A percentile compares a stretch with the other conserved stretches of the same genome.
Conservation (phyloP, 92 coral and sea anemone species). For the Muricea muricata region DNA sequence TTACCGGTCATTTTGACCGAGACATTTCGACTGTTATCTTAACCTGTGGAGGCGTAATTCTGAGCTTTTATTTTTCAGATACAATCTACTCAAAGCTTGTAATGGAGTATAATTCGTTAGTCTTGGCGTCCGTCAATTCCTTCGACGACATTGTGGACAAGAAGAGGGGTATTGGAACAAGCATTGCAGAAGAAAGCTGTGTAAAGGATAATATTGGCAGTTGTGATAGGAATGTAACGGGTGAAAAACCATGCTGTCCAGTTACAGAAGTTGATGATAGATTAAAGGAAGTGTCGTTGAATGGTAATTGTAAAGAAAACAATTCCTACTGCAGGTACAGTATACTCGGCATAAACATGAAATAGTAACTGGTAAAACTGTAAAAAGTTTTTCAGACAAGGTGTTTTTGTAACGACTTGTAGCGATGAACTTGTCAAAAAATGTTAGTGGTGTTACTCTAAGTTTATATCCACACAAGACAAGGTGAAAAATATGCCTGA, state of each 20-base stretch:
- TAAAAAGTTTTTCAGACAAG: too few species aligned
- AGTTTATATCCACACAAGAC: too few species aligned
- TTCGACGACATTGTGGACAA: not conserved
- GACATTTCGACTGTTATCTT: too few species aligned
- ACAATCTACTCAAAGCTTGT: slow-evolving; percentile 10
- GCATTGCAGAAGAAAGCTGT: not conserved
- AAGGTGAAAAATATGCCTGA: too few species aligned
- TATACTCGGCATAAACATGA: not conserved
- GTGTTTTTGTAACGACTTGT: too few species aligned
- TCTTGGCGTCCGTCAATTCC: not conserved
- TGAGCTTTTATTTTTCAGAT: slow-evolving; percentile 13
- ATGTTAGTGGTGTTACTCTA: too few species aligned
- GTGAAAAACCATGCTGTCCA: not conserved
- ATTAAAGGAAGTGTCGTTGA: not conserved
- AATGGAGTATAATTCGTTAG: slow-evolving; percentile 4
- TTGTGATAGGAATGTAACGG: not conserved
- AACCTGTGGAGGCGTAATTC: too few species aligned
- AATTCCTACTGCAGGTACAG: slow-evolving; percentile 5
- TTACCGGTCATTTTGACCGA: too few species aligned
- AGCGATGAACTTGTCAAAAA: too few species aligned
- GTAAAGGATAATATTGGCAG: not conserved
- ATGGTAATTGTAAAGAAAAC: not conserved
- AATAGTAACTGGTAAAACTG: too few species aligned
- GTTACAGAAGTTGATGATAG: not conserved
- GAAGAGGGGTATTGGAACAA: not conserved